These are phyloP conservation scores for Microtus ochrogaster DNA, from an alignment of 2,113 vertebrate genomes.

Conservation along the genomic window DNA sequence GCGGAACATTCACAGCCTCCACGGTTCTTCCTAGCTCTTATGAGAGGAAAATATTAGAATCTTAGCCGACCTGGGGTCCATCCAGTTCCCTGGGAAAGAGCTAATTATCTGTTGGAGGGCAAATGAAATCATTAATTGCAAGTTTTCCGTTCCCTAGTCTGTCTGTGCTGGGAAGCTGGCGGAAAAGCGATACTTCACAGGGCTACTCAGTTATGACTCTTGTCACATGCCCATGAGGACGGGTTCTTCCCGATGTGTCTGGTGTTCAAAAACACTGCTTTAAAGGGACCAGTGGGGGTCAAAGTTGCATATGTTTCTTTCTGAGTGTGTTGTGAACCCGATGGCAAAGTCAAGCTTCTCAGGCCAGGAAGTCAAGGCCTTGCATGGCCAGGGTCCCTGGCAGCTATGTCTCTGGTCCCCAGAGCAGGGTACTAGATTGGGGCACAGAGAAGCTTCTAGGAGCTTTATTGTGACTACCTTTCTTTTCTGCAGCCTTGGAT, in stretches of 20 bases:
- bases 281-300: background rate
- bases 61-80: background rate
- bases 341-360: background rate
- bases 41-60: background rate
- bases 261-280: constrained; percentile 25
- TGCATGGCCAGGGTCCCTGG: background rate
- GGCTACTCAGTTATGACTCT: background rate
- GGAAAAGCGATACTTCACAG: background rate
- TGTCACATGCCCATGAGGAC: background rate
- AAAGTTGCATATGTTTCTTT: background rate
- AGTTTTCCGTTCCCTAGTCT: background rate
- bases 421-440: background rate
- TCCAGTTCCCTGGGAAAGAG: background rate
- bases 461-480: background rate
- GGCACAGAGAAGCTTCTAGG: background rate
- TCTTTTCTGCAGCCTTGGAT: background rate
- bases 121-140: background rate
- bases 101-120: background rate
- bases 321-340: background rate
- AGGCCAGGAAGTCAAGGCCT: background rate
- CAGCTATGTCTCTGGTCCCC: background rate
- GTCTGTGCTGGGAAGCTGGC: background rate
- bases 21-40: background rate
- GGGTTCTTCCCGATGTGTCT: background rate
- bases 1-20: background rate